Percentiles rank a stretch among this genome's conserved stretches.
These are phyloP conservation scores for Darevskia mixta DNA, from an alignment of 2,797 vertebrate genomes.

Conservation along the genomic window DNA sequence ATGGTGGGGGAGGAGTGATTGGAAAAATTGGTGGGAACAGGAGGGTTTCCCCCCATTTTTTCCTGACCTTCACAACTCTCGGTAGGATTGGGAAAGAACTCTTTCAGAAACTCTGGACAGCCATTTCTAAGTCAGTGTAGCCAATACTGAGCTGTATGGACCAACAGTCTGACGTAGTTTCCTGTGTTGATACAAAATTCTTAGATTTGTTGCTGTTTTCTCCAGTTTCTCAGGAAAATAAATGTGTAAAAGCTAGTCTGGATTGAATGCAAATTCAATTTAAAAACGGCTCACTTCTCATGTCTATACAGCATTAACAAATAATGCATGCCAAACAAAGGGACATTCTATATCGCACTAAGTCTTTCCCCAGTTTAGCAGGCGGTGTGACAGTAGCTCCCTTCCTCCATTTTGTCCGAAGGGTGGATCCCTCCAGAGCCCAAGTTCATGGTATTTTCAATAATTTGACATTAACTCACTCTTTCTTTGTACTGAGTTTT, in stretches of 20 bases:
- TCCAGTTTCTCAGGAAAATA: not conserved
- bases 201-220: not conserved
- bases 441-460: not conserved
- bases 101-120: too few relatives aligned
- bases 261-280: conserved; percentile 1
- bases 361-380: not conserved
- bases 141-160: too few relatives aligned
- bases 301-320: not conserved
- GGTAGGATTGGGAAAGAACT: too few relatives aligned
- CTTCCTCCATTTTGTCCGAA: not conserved
- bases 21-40: too few relatives aligned
- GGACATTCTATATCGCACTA: not conserved
- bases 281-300: not conserved
- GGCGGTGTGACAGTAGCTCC: not conserved
- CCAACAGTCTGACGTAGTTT: too few relatives aligned
- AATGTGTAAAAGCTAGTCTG: not conserved
- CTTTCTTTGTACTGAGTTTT: not conserved
- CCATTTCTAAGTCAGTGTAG: too few relatives aligned
- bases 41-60: too few relatives aligned
- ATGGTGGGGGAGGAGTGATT: too few relatives aligned
- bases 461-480: not conserved
- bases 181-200: not conserved
- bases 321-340: not conserved
- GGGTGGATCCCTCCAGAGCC: too few relatives aligned
- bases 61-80: too few relatives aligned